A percentile compares a stretch with the other conserved stretches of the same genome.
Conservation (phyloP, 2,113 vertebrate genomes). For the Rallus limicola region DNA sequence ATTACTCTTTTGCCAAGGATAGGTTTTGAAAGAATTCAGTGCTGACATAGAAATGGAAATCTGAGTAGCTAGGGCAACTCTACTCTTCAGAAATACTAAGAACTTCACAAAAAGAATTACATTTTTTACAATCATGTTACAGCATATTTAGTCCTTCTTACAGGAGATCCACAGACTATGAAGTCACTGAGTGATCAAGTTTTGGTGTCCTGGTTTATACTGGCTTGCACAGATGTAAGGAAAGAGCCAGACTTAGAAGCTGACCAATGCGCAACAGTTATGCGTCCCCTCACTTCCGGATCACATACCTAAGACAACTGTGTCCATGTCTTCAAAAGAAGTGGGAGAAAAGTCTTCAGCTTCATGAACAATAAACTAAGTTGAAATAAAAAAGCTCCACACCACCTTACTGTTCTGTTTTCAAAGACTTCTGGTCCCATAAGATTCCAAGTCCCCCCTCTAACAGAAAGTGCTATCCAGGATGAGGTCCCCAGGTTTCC, state of each 20-base stretch:
- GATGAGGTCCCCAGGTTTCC: neutral
- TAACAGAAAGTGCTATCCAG: neutral
- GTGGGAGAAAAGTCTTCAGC: neutral
- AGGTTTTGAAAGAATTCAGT: neutral
- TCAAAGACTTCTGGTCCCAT: neutral
- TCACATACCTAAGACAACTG: no score
- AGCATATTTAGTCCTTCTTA: neutral
- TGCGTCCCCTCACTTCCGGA: neutral
- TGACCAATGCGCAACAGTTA: neutral
- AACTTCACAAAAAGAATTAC: neutral
- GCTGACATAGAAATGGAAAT: neutral
- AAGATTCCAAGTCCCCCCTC: rapidly evolving
- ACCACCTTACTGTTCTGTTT: neutral
- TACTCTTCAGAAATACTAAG: neutral
- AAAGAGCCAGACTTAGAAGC: neutral
- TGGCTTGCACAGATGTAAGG: neutral
- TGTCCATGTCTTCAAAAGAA: neutral
- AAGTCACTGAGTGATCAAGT: neutral
- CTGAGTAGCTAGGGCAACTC: neutral
- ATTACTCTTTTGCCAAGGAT: neutral
- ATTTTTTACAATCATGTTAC: neutral
- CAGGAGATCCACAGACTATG: neutral
- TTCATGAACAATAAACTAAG: neutral
- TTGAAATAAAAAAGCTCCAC: neutral
- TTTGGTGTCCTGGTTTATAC: neutral